Percentiles rank a stretch among this genome's conserved stretches.
Conservation (phyloP, 2,888 invertebrate genomes). For the Caenorhabditis sp. region DNA sequence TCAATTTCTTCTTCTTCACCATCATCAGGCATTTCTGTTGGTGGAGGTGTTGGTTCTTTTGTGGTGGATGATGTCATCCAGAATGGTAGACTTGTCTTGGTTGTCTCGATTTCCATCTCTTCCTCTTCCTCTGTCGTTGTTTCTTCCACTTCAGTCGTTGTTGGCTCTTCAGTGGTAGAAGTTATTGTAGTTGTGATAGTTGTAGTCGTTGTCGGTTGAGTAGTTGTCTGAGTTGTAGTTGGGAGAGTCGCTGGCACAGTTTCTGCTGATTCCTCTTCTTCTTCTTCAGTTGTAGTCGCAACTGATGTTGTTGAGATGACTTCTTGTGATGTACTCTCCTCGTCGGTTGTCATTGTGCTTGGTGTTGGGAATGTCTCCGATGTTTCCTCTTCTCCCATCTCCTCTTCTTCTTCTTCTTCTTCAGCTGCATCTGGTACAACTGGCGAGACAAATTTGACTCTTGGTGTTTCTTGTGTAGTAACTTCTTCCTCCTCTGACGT, state of each 20-base stretch:
- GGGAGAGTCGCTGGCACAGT: neutral
- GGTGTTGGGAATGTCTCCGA: constrained; percentile 40
- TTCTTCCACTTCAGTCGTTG: constrained; percentile 24
- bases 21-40: constrained; percentile 9
- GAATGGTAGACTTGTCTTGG: constrained; percentile 49
- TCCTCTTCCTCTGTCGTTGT: constrained; percentile 23
- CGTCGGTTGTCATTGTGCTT: constrained; percentile 17
- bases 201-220: neutral
- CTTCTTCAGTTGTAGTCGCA: neutral
- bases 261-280: neutral
- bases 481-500: neutral
- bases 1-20: constrained; percentile 25
- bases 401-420: constrained; percentile 28
- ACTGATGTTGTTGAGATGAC: neutral
- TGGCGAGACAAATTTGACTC: constrained; percentile 27
- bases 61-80: constrained; percentile 48
- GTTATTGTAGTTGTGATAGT: neutral
- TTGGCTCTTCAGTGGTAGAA: neutral
- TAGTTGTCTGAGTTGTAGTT: neutral
- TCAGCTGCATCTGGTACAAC: constrained; percentile 16
- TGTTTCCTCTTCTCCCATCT: constrained; percentile 23
- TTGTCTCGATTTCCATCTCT: constrained; percentile 19
- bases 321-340: neutral
- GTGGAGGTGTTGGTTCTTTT: constrained; percentile 7
- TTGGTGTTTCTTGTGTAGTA: neutral